Base-by-base conservation (phyloP, 2,113 vertebrate genomes). In the Rhipidura dahli region DNA sequence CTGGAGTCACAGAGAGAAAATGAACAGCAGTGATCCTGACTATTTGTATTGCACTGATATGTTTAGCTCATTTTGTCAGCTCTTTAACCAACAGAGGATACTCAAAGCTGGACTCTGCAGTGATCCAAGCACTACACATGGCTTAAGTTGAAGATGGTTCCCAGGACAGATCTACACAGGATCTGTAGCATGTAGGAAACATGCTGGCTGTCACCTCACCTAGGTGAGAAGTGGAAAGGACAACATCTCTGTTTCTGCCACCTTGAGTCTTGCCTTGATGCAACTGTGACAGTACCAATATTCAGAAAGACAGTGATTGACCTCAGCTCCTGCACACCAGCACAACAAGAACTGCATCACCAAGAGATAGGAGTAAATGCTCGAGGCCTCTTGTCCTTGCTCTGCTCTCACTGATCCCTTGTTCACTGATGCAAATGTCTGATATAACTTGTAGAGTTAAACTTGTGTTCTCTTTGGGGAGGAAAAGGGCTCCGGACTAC, bases 91-190 rank as follows among this genome's bases (percentile, higher is more conserved):
- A 23, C 1, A 59, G 20, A 30, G 4, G 24, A n/a, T 14, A 9
- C 47, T 63, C 35, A 15, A 60, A 54, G 11, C n/a, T 59, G 56
- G 64, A n/a, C 45, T 91, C 57, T 59, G 37, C 35, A 73, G 49
- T 37, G 60, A 7, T 45, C 77, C 35, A 17, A 87, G 50, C 10
- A 10, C 28, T 57, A 18, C 37, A 35, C 3, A 0, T 65, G 30
- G 15, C 19, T 81, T 27, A 40, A 33, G 8, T 21, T 45, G n/a
- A n/a, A 37, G 30, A 9, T 0, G 0, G 44, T 47, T 76, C 19
- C 45, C 37, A 37, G 42, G 39, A 45, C 33, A 78, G 60, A 33
- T n/a, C 24, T 39, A 30, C 18, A 37, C 13, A 63, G 81, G 22
- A 51, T 77, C 71, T 76, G 35, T 27, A 61, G 14, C 45, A 82